Percentiles rank a stretch among this genome's conserved stretches.
Conservation (phyloP, 2,797 vertebrate species). For the Phoebastria nigripes region DNA sequence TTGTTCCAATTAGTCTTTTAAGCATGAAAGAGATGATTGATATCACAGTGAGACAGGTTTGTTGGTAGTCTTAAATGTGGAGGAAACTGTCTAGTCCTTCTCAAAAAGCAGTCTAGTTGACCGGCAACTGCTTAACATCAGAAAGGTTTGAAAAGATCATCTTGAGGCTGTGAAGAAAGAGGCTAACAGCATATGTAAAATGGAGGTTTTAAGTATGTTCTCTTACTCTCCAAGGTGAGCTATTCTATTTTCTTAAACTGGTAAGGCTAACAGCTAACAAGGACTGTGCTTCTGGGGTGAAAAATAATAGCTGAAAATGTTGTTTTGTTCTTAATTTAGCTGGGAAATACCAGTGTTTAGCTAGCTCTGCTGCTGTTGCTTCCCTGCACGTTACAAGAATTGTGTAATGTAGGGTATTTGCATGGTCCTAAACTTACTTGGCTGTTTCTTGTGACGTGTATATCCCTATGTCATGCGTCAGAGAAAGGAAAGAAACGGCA, state of each 20-base stretch:
- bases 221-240: neutral
- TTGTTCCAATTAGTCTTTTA: neutral
- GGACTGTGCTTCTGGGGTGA: neutral
- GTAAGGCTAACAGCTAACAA: neutral
- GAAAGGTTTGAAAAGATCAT: neutral
- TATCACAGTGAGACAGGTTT: neutral
- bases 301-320: neutral
- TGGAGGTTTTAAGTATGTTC: neutral
- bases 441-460: neutral
- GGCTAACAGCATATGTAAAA: neutral
- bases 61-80: neutral
- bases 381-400: neutral
- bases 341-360: neutral
- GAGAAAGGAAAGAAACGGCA: neutral
- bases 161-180: neutral
- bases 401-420: neutral
- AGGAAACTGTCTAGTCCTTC: neutral
- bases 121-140: neutral
- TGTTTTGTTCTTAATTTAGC: neutral
- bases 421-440: neutral
- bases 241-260: neutral
- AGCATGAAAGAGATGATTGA: neutral
- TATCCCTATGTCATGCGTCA: neutral
- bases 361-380: neutral
- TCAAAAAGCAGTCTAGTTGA: neutral